Evolutionary conservation across 2,888 invertebrate species (phyloP).

Genomic region (Xylota segnis): DNA sequence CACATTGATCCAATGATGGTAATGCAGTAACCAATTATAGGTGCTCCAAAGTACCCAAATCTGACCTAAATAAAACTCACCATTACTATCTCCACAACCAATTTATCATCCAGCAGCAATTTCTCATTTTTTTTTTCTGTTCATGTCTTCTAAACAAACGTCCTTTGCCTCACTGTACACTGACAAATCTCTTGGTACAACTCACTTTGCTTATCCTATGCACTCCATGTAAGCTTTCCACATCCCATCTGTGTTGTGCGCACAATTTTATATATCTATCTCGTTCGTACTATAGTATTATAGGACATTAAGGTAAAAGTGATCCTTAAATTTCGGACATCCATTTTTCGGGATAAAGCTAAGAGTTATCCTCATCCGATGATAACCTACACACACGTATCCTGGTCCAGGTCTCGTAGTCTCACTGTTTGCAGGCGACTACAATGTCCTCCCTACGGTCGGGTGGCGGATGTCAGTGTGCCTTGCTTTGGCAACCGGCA

Average conservation of each 20-base stretch:
- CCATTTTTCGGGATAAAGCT: conserved; percentile 75
- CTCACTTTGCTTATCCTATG: conserved; percentile 73
- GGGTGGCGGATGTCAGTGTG: conserved; percentile 57
- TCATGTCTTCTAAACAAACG: conserved; percentile 17
- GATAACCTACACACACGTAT: conserved; percentile 64
- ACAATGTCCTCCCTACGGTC: conserved; percentile 20
- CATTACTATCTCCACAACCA: conserved; percentile 55
- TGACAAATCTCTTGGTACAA: conserved; percentile 74
- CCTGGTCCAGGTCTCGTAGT: background rate
- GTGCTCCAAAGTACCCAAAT: conserved; percentile 1
- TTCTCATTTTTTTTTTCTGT: conserved; percentile 7
- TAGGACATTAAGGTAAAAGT: conserved; percentile 73
- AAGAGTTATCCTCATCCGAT: conserved; percentile 74
- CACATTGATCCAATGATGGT: background rate
- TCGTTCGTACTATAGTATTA: conserved; percentile 36
- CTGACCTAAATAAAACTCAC: conserved; percentile 57
- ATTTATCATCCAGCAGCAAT: conserved; percentile 60
- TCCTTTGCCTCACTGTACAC: conserved; percentile 51
- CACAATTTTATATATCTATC: background rate
- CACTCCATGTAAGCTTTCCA: conserved; percentile 53
- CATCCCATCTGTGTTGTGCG: conserved; percentile 2
- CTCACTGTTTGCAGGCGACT: conserved; percentile 21
- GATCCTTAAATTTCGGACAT: conserved; percentile 76
- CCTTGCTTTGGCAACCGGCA: conserved; percentile 14
- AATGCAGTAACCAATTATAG: background rate